Evolutionary conservation across 2,113 vertebrate species (phyloP), one percentile per base, ranked within the genome.

Genomic region (Enhydra lutris): DNA sequence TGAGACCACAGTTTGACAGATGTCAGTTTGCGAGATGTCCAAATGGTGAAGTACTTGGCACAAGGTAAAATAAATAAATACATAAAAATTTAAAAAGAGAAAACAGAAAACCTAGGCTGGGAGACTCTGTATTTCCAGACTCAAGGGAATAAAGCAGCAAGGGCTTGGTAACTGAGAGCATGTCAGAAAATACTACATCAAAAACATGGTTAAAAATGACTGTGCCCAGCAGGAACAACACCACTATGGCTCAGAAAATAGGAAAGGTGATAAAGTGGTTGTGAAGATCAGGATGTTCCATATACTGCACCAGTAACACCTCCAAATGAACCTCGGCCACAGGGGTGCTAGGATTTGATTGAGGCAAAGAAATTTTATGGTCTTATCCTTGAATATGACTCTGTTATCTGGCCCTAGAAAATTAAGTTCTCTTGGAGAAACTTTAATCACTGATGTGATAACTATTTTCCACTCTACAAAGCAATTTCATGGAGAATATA

Each of bases 171-270:
- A 52, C 4, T 52, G 50, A 5, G 4, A 52, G 50, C 50, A 52
- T 5, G 50, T 17, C 50, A 52, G 50, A 52, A 15, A 52, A 52
- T 52, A 52, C 4, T 2, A 4, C 50, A 52, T 52, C 4, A 2
- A 17, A 96, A 90, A 89, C n/a, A 57, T 39, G 67, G 91, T 96
- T 85, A 96, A 97, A 96, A 97, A 92, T 95, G 69, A 82, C 61
- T 82, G 45, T 24, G 2, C 36, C 83, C 71, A 91, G 80, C 65
- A 89, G 80, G 57, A 88, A 84, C 24, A 84, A 29, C 7, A 69
- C 31, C 9, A 52, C 42, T 47, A 15, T 42, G 69, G 31, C n/a
- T 86, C 45, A 61, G 78, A 67, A 84, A 86, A 85, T 29, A 74
- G 73, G 86, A 88, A 59, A 82, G 67, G 13, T 42, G 47, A 81